Base-by-base conservation (phyloP, 2,797 vertebrate species). In the Neostethus bicornis region DNA sequence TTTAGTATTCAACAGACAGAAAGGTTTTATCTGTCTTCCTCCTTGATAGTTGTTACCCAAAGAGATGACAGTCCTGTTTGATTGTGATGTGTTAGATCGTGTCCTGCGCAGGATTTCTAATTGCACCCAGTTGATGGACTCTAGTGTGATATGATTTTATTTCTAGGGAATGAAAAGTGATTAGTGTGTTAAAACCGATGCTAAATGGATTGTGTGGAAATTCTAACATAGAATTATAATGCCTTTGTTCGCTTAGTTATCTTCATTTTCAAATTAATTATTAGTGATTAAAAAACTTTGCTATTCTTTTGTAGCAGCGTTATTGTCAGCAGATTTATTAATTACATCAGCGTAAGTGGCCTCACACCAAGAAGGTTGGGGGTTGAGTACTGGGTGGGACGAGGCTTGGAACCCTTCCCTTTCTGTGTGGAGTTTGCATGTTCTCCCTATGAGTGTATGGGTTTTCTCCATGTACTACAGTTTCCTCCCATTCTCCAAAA, bases 151-250 rank as follows among this genome's bases (percentile, higher is more conserved):
- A 62, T 69, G 70, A 56, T 50, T 63, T 66, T 65, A 54, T 80
- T 70, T 77, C 47, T 35, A 37, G 24, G 70, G 35, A 75, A 55
- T 75, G 60, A 64, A 76, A 77, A 37, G 38, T 66, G 47, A 57
- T 77, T 49, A 20, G 67, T 63, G 85, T 86, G 83, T 80, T 82
- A 64, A 70, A 52, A 31, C 59, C 64, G 65, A 83, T 80, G 66
- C 50, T 73, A 80, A 80, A 49, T 20, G 52, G 60, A 61, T 60
- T 68, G 83, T 67, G 76, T 66, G 66, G n/a, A n/a, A 80, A 59
- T 58, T 26, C 79, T 86, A 89, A 90, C 86, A 80, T 86, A 80
- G 80, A 83, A 38, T n/a, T n/a, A n/a, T n/a, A n/a, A 4, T 76
- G 64, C 51, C 53, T 77, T 79, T 59, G 68, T 58, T 56, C 61